Evolutionary conservation across 1,140 invertebrate species (phyloP).

Genomic region (Ylistrum balloti): DNA sequence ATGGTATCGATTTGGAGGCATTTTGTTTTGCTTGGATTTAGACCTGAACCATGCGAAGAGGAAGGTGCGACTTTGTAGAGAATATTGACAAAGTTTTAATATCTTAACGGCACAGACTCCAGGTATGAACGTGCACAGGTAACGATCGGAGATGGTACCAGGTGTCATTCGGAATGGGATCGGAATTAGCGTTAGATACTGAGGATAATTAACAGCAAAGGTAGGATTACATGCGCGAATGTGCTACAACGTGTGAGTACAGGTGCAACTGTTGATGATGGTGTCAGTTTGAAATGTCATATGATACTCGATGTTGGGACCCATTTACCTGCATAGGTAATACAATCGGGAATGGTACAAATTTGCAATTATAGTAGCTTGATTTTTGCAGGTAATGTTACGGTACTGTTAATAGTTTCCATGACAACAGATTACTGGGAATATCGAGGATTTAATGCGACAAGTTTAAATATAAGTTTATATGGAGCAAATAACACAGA

Average conservation of each 20-base stretch:
- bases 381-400: constrained; percentile 71
- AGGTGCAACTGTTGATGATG: neutral
- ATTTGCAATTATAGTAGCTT: constrained; percentile 74
- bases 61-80: neutral
- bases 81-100: constrained; percentile 30
- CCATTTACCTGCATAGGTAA: neutral
- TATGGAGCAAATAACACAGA: constrained; percentile 59
- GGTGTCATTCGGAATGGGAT: neutral
- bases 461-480: constrained; percentile 56
- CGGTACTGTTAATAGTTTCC: constrained; percentile 70
- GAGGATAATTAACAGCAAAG: constrained; percentile 29
- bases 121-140: constrained; percentile 14
- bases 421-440: constrained; percentile 75
- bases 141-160: neutral
- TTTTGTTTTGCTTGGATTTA: constrained; percentile 21
- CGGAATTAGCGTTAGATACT: neutral
- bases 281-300: constrained; percentile 14
- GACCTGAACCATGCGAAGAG: neutral
- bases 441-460: constrained; percentile 70
- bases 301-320: neutral
- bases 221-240: neutral
- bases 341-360: constrained; percentile 61
- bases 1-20: neutral
- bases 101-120: neutral
- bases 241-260: too few species aligned